These are phyloP conservation scores for Penelope pileata DNA, from an alignment of 2,113 vertebrate species.

Conservation along the genomic window DNA sequence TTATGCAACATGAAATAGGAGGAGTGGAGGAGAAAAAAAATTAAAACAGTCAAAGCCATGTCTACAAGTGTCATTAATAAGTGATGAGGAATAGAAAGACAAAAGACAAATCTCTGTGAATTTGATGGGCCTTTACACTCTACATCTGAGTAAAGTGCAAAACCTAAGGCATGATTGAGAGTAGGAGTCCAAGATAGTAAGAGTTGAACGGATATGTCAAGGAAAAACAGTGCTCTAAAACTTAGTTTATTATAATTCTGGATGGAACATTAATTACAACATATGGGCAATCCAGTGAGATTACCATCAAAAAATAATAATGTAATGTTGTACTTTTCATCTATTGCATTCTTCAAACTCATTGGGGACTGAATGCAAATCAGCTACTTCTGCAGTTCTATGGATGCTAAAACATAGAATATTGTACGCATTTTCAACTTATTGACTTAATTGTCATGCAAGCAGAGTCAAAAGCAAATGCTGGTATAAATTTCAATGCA, in stretches of 20 bases:
- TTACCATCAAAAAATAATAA: neutral
- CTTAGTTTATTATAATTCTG: neutral
- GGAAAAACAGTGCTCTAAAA: neutral
- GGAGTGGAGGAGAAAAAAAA: conserved; percentile 37
- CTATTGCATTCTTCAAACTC: neutral
- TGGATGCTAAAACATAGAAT: neutral
- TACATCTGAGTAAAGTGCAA: conserved; percentile 54
- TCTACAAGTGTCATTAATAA: conserved; percentile 69
- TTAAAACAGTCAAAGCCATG: conserved; percentile 48
- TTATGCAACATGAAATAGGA: conserved; percentile 61
- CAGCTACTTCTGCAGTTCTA: neutral
- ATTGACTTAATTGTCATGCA: neutral
- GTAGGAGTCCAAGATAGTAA: neutral
- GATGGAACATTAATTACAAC: neutral
- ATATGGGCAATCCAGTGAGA: neutral
- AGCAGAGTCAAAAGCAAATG: neutral
- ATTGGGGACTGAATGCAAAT: neutral
- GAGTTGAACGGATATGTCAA: neutral
- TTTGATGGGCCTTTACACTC: conserved; percentile 60
- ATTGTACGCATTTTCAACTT: neutral
- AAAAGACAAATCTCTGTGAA: conserved; percentile 53
- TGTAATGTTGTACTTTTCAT: neutral
- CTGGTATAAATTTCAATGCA: neutral
- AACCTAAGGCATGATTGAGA: conserved; percentile 38
- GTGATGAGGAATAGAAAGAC: conserved; percentile 65